Base-by-base conservation (phyloP, 1,140 invertebrate species). In the Saccostrea cuccullata region DNA sequence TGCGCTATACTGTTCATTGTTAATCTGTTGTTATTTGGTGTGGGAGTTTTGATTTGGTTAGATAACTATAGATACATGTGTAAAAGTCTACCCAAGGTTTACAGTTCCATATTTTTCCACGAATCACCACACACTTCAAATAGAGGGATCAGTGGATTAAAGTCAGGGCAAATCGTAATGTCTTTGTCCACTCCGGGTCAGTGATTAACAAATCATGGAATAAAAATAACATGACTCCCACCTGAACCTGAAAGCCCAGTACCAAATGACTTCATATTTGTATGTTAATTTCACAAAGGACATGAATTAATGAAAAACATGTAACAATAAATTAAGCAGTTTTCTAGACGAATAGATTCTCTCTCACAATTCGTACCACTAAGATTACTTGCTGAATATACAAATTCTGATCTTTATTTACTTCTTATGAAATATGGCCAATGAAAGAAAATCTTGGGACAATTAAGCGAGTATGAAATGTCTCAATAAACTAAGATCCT, bases 31-130 rank as follows among this genome's bases (percentile, higher is more conserved):
- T 26, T 73, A 26, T 36, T 30, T 3, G 5, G 13, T 36, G 26
- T 73, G 60, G 60, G 60, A 67, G 60, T 67, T 67, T 67, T 67
- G 60, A 73, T 73, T 20, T 36, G 26, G 26, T 73, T 73, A 73
- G 70, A 73, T 73, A 73, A 73, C 70, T 36, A 73, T 23, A 73
- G 70, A 73, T 30, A 73, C 26, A 73, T 36, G 15, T 13, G 13
- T 73, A 30, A 36, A 47, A 30, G 30, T 30, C 23, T 23, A 73
- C 13, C 70, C 70, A 73, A 36, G 12, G 70, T 73, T 30, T 30
- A 73, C 70, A 15, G 26, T 73, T 26, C 9, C 13, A 13, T 0
- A 73, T 36, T 47, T 47, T 47, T 73, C 36, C 70, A 73, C 70
- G 13, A 73, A 30, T 73, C 70, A 73, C 70, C 13, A 13, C 30